Evolutionary conservation across 2,888 invertebrate genomes (phyloP), one percentile per base, ranked within the genome.

Genomic region (Drosophila infuscata): DNA sequence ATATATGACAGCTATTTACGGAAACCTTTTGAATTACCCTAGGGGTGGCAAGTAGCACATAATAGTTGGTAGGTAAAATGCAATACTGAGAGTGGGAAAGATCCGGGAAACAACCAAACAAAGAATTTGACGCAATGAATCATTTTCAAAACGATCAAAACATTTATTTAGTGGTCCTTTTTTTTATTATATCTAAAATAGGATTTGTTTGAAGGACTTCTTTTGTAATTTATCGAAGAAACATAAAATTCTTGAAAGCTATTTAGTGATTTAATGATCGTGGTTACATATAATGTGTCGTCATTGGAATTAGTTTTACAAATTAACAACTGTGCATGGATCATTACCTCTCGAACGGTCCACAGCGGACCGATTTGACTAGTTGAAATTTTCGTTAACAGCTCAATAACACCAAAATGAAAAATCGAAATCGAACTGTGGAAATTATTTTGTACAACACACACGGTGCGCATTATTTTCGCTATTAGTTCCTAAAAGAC

Each of bases 401-500:
- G 76, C 76, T 71, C 76, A 80, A 62, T 36, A 58, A 57, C 41
- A 71, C 53, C 35, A 62, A 32, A 43, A 67, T 36, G 1, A 38
- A 53, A 25, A 52, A 61, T 54, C 5, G 58, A 64, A 43, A 25
- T 25, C 25, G 51, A 41, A 57, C 48, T 56, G 30, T 41, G 54
- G 6, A 49, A 36, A 53, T 33, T 52, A 62, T 57, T 58, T 67
- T 79, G 25, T 75, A 54, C 35, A 78, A 66, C 29, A 62, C 57
- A 65, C 17, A 70, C 72, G 64, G 61, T 70, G 83, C 83, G 69
- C 81, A 83, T 86, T 83, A 86, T 82, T 89, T 89, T 84, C 70
- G 82, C 82, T 80, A 87, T 85, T 89, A 85, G 85, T 85, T 85
- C 85, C 85, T 85, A 88, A 87, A 68, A 67, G 58, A 68, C 62